These are phyloP conservation scores for Antechinus stuartii DNA, from an alignment of 2,113 vertebrate genomes.

Conservation along the genomic window DNA sequence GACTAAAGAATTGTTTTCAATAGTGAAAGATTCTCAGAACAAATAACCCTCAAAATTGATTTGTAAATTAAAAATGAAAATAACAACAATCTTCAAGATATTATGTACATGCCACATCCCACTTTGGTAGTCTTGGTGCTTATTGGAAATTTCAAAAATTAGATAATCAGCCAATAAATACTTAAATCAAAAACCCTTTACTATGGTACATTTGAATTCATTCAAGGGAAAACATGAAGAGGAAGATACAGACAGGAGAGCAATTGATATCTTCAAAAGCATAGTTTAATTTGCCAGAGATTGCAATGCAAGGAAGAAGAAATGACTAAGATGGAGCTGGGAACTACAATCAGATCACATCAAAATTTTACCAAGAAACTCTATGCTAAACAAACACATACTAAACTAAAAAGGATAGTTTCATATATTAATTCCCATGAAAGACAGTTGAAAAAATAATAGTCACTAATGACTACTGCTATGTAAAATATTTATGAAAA, in stretches of 20 bases:
- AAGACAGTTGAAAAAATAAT: background rate
- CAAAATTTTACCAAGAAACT: background rate
- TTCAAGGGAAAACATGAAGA: background rate
- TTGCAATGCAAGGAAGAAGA: background rate
- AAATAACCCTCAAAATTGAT: constrained; percentile 50
- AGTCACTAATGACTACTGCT: background rate
- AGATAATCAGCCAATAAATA: background rate
- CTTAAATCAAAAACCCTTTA: background rate
- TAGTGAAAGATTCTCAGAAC: constrained; percentile 53
- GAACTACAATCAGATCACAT: background rate
- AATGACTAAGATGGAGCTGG: background rate
- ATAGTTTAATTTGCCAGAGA: no score
- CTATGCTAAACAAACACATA: background rate
- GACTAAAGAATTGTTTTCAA: constrained; percentile 53
- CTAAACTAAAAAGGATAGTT: background rate
- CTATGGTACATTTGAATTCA: background rate
- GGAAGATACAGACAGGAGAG: no score
- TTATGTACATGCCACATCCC: background rate
- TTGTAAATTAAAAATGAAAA: constrained; percentile 49
- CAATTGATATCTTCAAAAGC: no score
- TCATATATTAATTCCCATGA: background rate
- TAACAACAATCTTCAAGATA: background rate
- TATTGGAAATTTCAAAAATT: background rate
- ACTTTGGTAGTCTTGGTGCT: background rate
- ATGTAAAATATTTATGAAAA: no score